Evolutionary conservation across 53 echinoderm and acorn worm genomes (phyloP).

Genomic region (Antedon mediterranea): DNA sequence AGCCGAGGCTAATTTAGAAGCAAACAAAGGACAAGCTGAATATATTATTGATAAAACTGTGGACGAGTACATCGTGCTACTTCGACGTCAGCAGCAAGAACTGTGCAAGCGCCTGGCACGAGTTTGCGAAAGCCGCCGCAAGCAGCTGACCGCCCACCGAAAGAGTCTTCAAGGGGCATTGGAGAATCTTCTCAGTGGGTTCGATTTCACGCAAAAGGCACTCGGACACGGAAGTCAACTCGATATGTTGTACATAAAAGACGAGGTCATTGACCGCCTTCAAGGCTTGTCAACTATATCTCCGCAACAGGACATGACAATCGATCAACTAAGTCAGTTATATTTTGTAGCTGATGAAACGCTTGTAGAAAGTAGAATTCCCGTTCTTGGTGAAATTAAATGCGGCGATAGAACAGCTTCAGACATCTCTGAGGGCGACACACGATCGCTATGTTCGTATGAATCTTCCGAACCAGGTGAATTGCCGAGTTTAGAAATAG

Average conservation of each 20-base stretch:
- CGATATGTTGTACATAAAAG: constrained; percentile 96
- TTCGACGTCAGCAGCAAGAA: constrained; percentile 72
- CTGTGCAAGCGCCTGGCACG: constrained; percentile 49
- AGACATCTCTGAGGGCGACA: constrained; percentile 73
- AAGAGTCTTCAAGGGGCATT: constrained; percentile 79
- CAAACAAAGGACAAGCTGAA: constrained; percentile 90
- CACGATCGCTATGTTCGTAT: constrained; percentile 73
- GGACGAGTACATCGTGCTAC: constrained; percentile 52
- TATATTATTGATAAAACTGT: constrained; percentile 91
- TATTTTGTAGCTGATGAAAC: constrained; percentile 80
- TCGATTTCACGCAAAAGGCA: constrained; percentile 95
- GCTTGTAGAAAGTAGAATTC: constrained; percentile 24
- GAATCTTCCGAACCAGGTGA: constrained; percentile 86
- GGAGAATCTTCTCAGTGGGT: constrained; percentile 87
- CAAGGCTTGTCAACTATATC: constrained; percentile 75
- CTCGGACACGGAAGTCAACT: constrained; percentile 89
- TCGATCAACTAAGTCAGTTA: constrained; percentile 84
- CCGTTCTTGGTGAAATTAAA: constrained; percentile 75
- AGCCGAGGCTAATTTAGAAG: constrained; percentile 84
- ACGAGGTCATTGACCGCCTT: constrained; percentile 88
- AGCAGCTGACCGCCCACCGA: constrained; percentile 80
- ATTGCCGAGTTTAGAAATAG: constrained; percentile 8
- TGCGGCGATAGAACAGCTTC: constrained; percentile 72
- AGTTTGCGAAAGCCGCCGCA: constrained; percentile 66
- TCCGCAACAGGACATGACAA: constrained; percentile 85